Conservation (phyloP, 2,113 vertebrate genomes). For the Puntigrus tetrazona region DNA sequence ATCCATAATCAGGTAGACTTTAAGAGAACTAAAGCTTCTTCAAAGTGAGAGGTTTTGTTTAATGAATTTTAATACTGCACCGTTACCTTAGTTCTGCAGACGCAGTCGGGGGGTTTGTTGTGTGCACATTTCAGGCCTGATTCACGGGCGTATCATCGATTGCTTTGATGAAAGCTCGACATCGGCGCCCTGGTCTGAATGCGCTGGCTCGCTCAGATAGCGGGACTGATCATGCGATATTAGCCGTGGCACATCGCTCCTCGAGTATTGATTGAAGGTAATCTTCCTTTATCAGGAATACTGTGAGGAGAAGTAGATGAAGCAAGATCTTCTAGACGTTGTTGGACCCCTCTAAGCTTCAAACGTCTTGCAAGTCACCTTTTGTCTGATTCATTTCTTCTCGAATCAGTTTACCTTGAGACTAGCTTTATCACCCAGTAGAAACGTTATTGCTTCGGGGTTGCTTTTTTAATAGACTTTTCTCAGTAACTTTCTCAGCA, state of each 20-base stretch:
- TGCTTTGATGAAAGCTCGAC: background rate
- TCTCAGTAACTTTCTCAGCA: background rate
- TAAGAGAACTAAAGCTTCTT: background rate
- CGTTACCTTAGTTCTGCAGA: background rate
- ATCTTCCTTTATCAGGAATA: background rate
- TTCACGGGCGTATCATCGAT: background rate
- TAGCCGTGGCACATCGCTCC: background rate
- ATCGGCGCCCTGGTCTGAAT: background rate
- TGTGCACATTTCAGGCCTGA: background rate
- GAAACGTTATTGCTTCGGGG: background rate
- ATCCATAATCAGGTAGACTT: background rate
- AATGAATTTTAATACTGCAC: background rate
- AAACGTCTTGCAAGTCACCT: background rate
- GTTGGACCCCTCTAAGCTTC: background rate
- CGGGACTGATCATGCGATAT: constrained; percentile 1
- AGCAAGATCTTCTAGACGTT: background rate
- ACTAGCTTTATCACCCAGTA: background rate
- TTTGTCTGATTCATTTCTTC: background rate
- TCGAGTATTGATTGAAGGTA: constrained; percentile 7
- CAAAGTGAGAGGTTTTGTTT: background rate
- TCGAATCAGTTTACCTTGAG: background rate
- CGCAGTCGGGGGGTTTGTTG: background rate
- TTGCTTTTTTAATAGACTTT: background rate
- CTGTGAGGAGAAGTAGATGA: background rate
- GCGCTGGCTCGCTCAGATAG: constrained; percentile 27